Base-by-base conservation (phyloP, 2,113 vertebrate species). In the Hippocampus guttulatus region DNA sequence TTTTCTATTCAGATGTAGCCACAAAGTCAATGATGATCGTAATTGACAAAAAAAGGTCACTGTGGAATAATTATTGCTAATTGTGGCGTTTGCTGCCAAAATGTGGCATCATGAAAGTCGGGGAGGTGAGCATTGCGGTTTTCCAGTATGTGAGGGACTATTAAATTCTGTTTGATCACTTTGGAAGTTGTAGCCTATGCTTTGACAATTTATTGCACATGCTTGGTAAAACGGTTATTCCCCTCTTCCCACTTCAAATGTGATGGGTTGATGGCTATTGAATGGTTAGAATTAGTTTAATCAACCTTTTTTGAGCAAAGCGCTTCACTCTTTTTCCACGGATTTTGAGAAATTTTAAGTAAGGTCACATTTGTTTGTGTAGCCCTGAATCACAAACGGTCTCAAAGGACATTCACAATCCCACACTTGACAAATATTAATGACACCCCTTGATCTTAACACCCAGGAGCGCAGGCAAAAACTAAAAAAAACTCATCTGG, bases 11-110 rank as follows among this genome's bases (percentile, higher is more conserved):
- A 71, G 67, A 79, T 81, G 83, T 70, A 73, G 73, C 74, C 6
- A 71, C 71, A 78, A 71, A 73, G 70, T 81, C 80, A 82, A 78
- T 84, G 84, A 83, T 52, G 60, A 47, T 30, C 78, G 78, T 80
- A 66, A 87, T 89, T 85, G 85, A 68, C 68, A 76, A 75, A 76
- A 64, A 78, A 80, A 86, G 76, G 80, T 82, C 69, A 68, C 70
- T 77, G 78, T 68, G 62, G 66, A 80, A 64, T 64, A 71, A 63
- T 51, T 78, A 71, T 58, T 60, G 12, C 63, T 41, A 45, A 64
- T 23, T 12, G 58, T 47, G 55, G 71, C 12, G 67, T 25, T 3
- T 23, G 69, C 75, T 64, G 75, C 66, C 33, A 60, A 57, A 74
- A 86, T 67, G 70, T 76, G 49, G 51, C 40, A 77, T 86, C 74